These are phyloP conservation scores for Chesias legatella DNA, from an alignment of 2,888 invertebrate species.

Conservation along the genomic window DNA sequence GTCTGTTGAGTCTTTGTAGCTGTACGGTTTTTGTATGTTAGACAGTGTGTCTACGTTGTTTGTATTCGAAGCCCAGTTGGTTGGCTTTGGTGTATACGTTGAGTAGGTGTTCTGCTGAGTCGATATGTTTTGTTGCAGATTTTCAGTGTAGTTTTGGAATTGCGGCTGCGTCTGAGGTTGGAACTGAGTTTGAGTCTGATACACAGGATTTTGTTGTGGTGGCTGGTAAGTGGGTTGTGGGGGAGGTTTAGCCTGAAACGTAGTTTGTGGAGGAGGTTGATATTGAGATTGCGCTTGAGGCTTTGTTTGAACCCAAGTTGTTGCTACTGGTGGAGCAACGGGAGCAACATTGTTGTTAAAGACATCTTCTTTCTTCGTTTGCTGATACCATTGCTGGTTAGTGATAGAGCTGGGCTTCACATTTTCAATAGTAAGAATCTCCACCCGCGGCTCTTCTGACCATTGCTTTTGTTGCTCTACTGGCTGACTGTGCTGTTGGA, in stretches of 20 bases:
- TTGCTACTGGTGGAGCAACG: constrained; percentile 30
- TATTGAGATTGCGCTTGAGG: constrained; percentile 34
- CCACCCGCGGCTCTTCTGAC: constrained; percentile 66
- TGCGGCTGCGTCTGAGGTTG: constrained; percentile 29
- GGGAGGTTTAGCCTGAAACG: constrained; percentile 38
- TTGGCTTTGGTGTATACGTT: constrained; percentile 56
- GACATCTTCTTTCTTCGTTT: constrained; percentile 51
- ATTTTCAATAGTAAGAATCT: constrained; percentile 66
- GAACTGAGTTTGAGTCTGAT: constrained; percentile 27
- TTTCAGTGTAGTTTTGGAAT: constrained; percentile 51
- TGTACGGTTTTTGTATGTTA: constrained; percentile 49
- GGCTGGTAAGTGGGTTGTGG: constrained; percentile 32
- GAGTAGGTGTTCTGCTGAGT: constrained; percentile 35
- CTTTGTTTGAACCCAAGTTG: constrained; percentile 40
- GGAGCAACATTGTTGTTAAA: constrained; percentile 51
- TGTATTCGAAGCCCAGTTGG: constrained; percentile 40
- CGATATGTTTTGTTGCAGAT: constrained; percentile 42
- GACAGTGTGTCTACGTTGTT: constrained; percentile 37
- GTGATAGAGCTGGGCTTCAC: constrained; percentile 70
- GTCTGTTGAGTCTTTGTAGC: constrained; percentile 50
- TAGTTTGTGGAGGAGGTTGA: constrained; percentile 34
- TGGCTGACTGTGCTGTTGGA: constrained; percentile 48
- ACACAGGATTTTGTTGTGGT: constrained; percentile 25
- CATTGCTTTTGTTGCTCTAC: constrained; percentile 57
- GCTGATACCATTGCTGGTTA: constrained; percentile 73